Evolutionary conservation across 2,888 invertebrate genomes (phyloP), one percentile per base, ranked within the genome.

Genomic region (Tachina grossa): DNA sequence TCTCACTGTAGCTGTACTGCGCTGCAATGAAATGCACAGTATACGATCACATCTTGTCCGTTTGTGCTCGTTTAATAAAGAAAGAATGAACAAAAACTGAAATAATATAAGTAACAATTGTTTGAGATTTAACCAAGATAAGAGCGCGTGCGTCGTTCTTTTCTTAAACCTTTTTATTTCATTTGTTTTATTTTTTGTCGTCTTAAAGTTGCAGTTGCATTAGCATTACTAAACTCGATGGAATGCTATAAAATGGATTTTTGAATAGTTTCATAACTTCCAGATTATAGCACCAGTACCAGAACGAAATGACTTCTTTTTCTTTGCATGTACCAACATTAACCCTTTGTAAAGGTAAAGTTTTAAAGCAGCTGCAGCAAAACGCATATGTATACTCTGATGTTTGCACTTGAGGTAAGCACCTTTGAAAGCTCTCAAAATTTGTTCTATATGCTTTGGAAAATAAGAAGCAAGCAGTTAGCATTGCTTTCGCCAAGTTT

Each of bases 101-200:
- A 76, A 85, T 77, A 81, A 85, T 78, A 74, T 65, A 75, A 75
- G 57, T 66, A 74, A 85, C 85, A 83, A 85, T 85, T 83, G 85
- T 80, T 76, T 76, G 85, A 31, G 31, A 85, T 85, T 53, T 76
- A 22, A 74, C 59, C 66, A 61, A 83, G 85, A 85, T 85, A 85
- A 85, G 61, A 85, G 85, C 83, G 83, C 83, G 85, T 85, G 85
- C 85, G 83, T 85, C 85, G 83, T 85, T 83, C 83, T 72, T 76
- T 65, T 75, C 45, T 66, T 82, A 45, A 65, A 74, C 69, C 75
- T 80, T 80, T 79, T 63, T 75, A 19, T 68, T 53, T 59, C 71
- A 78, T 59, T 71, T 83, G 6, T 47, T 31, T 31, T 4, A 11
- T 16, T 45, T 45, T 76, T 43, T 65, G 5, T 31, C 31, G 6